Base-by-base conservation (phyloP, 2,888 invertebrate species). In the Epicampocera succincta region DNA sequence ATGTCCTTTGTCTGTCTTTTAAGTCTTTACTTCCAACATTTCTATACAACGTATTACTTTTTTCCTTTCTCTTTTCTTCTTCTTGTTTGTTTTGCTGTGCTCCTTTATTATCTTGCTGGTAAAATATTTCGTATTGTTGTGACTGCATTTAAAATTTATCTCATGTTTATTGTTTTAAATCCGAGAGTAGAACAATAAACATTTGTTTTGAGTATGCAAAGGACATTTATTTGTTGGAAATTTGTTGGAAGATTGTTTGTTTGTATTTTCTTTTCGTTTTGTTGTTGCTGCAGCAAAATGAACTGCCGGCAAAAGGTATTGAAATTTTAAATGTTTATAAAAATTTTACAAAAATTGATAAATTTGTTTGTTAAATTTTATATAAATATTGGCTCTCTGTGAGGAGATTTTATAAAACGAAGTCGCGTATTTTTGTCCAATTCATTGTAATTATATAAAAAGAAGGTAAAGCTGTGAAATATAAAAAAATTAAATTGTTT, bases 91-190 rank as follows among this genome's bases (percentile, higher is more conserved):
- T 21, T 12, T 48, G n/a, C 3, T 25, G 33, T 33, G 33, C 38
- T 25, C 25, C 8, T 61, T 56, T 4, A 17, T 46, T 1, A 42
- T 19, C n/a, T 19, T 25, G 2, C 3, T 19, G 3, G 3, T 52
- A 5, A 15, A 54, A 21, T 46, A 15, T 38, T 61, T 15, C 40
- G 46, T n/a, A 40, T 52, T 76, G 17, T 63, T 69, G 25, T 76
- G 61, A 52, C 46, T 69, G 19, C 12, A 40, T 33, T n/a, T 44
- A 42, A 42, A 72, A 66, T 65, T 79, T 76, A 56, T 76, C 72
- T 76, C 68, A 73, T 66, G 80, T 72, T 76, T 72, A 80, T 76
- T 68, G 76, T 76, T 76, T 38, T 46, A 69, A 46, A 74, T 74
- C 25, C 71, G 58, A 33, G 54, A 46, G 58, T 42, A 65, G 50